Percentiles rank a stretch among this genome's conserved stretches.
Conservation (phyloP, 1,140 invertebrate genomes). For the Drosophila bocqueti region DNA sequence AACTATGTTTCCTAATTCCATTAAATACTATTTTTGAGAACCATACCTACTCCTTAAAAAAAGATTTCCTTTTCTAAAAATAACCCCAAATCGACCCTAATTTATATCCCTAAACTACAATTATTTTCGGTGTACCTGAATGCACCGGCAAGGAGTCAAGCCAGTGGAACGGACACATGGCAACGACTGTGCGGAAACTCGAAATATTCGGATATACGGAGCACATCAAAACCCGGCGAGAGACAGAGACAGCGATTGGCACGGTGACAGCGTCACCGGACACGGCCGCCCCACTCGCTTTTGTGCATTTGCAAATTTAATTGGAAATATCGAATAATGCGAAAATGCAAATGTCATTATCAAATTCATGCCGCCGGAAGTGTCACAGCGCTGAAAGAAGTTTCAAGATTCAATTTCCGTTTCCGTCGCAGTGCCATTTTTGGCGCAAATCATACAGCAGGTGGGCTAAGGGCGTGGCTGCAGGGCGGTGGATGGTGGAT, state of each 20-base stretch:
- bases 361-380: conserved; percentile 48
- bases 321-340: conserved; percentile 59
- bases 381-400: conserved; percentile 38
- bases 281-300: neutral
- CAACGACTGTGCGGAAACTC: conserved; percentile 11
- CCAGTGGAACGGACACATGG: conserved; percentile 7
- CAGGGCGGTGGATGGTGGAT: neutral
- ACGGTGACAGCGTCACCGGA: conserved; percentile 2
- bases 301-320: conserved; percentile 42
- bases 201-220: conserved; percentile 4
- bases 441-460: conserved; percentile 25
- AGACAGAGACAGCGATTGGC: neutral
- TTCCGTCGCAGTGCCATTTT: conserved; percentile 43
- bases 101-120: neutral
- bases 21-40: too few species aligned
- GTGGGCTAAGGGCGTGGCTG: conserved; percentile 29
- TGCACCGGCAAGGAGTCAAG: conserved; percentile 9
- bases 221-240: conserved; percentile 1
- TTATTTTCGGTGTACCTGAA: neutral
- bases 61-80: neutral
- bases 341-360: conserved; percentile 64
- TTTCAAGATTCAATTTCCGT: conserved; percentile 72
- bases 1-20: too few species aligned
- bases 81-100: neutral
- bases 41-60: too few species aligned